phyloP scores from a whole-genome alignment of 2,113 vertebrate genomes.

The Microtus montanus region DNA sequence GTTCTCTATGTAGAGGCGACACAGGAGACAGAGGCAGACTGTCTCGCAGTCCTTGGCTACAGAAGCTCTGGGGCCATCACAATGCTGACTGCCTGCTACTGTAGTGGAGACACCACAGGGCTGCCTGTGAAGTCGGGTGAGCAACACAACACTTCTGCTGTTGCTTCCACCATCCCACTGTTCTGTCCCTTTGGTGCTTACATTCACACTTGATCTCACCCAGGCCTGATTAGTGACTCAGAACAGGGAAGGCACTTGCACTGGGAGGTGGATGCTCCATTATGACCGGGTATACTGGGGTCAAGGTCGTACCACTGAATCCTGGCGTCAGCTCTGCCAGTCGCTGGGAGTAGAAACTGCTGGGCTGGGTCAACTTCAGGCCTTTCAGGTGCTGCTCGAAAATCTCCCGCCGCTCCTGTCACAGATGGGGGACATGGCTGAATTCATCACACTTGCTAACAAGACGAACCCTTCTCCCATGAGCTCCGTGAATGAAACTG shows the following conservation, averaged over 20 bases:
- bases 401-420: constrained; percentile 96
- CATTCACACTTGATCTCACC: no score
- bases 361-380: constrained; percentile 92
- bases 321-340: constrained; percentile 97
- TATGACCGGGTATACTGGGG: accelerated
- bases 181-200: background rate
- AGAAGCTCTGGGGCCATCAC: no score
- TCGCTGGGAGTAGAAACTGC: constrained; percentile 93
- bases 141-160: background rate
- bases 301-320: constrained; percentile 91
- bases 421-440: background rate
- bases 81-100: background rate
- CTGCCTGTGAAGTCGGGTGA: background rate
- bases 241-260: background rate
- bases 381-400: constrained; percentile 97
- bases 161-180: no score
- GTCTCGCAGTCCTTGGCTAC: background rate
- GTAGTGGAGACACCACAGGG: no score
- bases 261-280: background rate
- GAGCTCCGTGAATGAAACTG: background rate
- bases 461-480: background rate
- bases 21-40: background rate
- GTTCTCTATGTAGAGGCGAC: background rate
- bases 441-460: accelerated
- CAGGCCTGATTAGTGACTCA: background rate